Percentiles rank a stretch among this genome's conserved stretches.
Evolutionary conservation across 2,113 vertebrate genomes (phyloP).

Genomic region (Chrysochloris asiatica): DNA sequence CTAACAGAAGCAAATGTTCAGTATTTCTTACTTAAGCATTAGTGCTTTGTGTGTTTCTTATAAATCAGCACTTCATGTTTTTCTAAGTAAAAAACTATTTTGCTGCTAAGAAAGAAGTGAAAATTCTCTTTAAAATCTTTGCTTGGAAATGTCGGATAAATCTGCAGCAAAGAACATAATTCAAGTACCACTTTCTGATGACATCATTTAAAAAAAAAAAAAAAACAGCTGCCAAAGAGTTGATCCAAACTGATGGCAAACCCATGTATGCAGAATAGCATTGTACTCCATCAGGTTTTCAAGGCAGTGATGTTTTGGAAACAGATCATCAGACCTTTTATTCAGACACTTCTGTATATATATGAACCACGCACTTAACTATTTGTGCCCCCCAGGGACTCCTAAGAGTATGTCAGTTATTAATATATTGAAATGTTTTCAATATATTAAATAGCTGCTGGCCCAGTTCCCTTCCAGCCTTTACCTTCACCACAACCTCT

Average conservation of each 20-base stretch:
- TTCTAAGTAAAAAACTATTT: neutral
- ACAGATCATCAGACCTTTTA: neutral
- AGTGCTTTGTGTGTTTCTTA: neutral
- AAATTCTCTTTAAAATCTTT: neutral
- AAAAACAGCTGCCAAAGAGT: neutral
- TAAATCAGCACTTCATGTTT: neutral
- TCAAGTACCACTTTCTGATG: neutral
- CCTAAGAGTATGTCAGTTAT: neutral
- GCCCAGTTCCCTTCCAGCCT: neutral
- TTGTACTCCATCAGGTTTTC: neutral
- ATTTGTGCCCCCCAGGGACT: neutral
- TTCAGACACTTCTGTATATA: neutral
- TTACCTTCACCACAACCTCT: neutral
- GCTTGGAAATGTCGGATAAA: neutral
- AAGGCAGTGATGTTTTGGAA: neutral
- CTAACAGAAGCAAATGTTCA: neutral
- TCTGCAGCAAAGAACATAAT: neutral
- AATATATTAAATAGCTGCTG: neutral
- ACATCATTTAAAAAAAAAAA: neutral
- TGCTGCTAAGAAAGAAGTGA: neutral
- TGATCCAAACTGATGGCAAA: neutral
- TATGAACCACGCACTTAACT: neutral
- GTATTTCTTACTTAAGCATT: neutral
- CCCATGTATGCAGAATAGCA: neutral
- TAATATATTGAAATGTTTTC: neutral